phyloP scores from a whole-genome alignment of 2,113 vertebrate genomes.

The Nothocercus julius region DNA sequence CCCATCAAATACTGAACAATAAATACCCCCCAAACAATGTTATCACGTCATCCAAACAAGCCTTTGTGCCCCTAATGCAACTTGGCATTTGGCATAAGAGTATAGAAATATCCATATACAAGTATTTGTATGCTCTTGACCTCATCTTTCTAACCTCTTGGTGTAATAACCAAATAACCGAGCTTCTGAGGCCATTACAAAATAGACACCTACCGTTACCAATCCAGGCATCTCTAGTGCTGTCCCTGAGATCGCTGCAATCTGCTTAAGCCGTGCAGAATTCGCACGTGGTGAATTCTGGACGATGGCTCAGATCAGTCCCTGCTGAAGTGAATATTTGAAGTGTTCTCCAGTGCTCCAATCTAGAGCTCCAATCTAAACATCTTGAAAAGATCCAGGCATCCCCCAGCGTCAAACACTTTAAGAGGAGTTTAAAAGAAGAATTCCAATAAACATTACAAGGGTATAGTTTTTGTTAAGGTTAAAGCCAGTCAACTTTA shows the following conservation, averaged over 20 bases:
- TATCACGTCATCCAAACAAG: background rate
- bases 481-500: background rate
- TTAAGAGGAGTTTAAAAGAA: background rate
- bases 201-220: background rate
- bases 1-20: background rate
- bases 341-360: slow-evolving; percentile 76
- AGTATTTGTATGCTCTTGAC: background rate
- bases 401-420: background rate
- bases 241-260: slow-evolving; percentile 80
- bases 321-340: slow-evolving; percentile 72
- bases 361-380: slow-evolving; percentile 73
- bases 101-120: background rate
- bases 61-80: background rate
- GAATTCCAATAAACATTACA: background rate
- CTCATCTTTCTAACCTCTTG: background rate
- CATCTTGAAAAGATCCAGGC: slow-evolving; percentile 62
- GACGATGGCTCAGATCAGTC: slow-evolving; percentile 76
- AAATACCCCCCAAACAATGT: background rate
- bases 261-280: slow-evolving; percentile 80
- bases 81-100: background rate
- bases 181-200: background rate
- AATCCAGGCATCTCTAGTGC: slow-evolving; percentile 71
- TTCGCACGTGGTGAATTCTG: slow-evolving; percentile 82
- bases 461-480: background rate
- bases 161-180: background rate